A percentile compares a stretch with the other conserved stretches of the same genome.
phyloP scores from a whole-genome alignment of 2,113 vertebrate species.

The Spea bombifrons region DNA sequence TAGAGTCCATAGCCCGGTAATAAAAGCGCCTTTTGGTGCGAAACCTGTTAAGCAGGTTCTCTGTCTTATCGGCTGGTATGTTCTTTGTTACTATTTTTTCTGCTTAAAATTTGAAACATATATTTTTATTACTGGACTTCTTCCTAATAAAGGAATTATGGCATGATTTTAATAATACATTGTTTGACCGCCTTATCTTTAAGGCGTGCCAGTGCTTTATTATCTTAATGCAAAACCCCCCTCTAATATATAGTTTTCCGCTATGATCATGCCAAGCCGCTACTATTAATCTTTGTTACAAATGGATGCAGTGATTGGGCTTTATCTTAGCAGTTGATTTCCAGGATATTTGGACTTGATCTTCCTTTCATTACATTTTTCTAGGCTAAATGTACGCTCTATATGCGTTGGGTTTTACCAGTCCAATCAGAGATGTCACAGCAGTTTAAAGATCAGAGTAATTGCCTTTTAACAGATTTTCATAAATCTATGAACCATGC shows the following conservation, averaged over 20 bases:
- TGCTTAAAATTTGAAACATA: no score
- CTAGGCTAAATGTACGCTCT: not conserved
- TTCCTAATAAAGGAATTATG: no score
- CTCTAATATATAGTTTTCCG: not conserved
- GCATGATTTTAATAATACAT: no score
- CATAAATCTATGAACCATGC: not conserved
- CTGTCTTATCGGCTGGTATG: no score
- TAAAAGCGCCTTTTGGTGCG: no score
- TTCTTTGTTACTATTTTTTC: no score
- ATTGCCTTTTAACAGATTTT: slow-evolving; percentile 1
- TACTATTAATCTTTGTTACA: slow-evolving; percentile 5
- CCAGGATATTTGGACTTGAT: not conserved
- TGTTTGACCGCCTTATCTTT: no score
- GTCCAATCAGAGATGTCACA: slow-evolving; percentile 2
- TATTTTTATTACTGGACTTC: no score
- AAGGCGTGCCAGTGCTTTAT: no score
- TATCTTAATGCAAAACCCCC: not conserved
- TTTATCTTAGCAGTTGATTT: not conserved
- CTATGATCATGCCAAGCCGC: not conserved
- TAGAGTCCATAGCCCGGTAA: no score
- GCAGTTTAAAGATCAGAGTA: slow-evolving; percentile 4
- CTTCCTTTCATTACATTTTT: slow-evolving; percentile 6
- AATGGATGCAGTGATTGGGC: not conserved
- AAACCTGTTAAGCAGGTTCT: no score
- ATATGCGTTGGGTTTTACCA: not conserved